Conservation (phyloP, 2,113 vertebrate species). For the Pachyramphus minor region DNA sequence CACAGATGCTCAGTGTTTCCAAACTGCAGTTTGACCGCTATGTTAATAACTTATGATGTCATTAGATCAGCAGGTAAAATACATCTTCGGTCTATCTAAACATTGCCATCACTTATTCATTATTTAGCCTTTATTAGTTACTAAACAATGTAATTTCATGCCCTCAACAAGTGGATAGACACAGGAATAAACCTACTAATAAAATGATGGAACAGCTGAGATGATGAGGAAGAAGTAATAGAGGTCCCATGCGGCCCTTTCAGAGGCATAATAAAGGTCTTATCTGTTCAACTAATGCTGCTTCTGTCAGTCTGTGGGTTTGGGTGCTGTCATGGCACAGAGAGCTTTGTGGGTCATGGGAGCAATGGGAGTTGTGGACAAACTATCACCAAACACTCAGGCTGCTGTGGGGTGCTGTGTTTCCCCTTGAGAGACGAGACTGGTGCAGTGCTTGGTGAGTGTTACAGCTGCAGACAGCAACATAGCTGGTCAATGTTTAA, state of each 20-base stretch:
- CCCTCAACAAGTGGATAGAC: background rate
- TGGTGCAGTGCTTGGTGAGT: background rate
- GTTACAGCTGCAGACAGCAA: background rate
- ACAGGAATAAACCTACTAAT: background rate
- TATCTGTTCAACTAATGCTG: background rate
- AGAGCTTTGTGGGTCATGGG: background rate
- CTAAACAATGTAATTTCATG: background rate
- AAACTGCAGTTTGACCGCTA: background rate
- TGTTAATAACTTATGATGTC: background rate
- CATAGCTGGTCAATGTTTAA: background rate
- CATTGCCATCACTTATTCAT: background rate
- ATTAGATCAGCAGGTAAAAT: background rate
- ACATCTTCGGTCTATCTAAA: background rate
- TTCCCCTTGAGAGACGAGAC: background rate
- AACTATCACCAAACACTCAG: background rate
- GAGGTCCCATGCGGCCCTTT: background rate
- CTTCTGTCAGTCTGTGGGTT: background rate
- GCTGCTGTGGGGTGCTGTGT: background rate
- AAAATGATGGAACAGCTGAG: background rate
- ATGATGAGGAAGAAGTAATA: background rate
- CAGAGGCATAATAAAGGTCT: background rate
- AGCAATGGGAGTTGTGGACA: background rate
- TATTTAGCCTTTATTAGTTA: background rate
- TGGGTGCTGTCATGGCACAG: background rate
- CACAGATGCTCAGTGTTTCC: background rate